Percentiles rank a stretch among this genome's conserved stretches.
Evolutionary conservation across 2,797 vertebrate genomes (phyloP).

Genomic region (Pipistrellus pygmaeus): DNA sequence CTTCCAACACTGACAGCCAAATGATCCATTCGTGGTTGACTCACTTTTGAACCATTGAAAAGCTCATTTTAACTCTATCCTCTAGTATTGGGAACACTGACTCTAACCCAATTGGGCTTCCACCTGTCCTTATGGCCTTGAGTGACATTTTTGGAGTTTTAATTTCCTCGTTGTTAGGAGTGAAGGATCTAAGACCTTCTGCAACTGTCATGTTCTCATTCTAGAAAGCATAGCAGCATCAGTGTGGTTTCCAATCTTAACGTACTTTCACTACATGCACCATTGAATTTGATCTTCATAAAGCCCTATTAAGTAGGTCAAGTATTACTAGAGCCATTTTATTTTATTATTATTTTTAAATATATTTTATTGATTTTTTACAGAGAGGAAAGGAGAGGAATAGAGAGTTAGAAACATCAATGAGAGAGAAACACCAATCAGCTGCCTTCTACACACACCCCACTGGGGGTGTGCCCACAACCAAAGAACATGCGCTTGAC

Average conservation of each 20-base stretch:
- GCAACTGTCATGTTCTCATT: not conserved
- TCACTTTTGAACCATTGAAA: not conserved
- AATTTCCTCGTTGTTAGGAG: conserved; percentile 15
- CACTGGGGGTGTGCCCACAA: no score
- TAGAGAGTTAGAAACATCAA: no score
- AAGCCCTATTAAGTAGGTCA: not conserved
- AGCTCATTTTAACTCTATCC: conserved; percentile 20
- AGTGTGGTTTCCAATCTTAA: not conserved
- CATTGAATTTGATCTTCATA: not conserved
- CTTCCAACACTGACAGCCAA: not conserved
- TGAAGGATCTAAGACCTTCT: not conserved
- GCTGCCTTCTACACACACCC: no score
- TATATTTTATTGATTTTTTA: no score
- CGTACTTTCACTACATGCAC: not conserved
- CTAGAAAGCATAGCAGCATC: not conserved
- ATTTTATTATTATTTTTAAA: not conserved
- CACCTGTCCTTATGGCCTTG: not conserved
- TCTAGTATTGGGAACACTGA: not conserved
- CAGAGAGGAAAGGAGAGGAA: no score
- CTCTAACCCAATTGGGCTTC: not conserved
- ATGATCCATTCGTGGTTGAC: not conserved
- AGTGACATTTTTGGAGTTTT: not conserved
- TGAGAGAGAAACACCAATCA: no score
- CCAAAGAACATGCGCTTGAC: no score
- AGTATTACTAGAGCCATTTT: not conserved